These are phyloP conservation scores for Pegoplata infirma DNA, from an alignment of 2,888 invertebrate species.

Conservation along the genomic window DNA sequence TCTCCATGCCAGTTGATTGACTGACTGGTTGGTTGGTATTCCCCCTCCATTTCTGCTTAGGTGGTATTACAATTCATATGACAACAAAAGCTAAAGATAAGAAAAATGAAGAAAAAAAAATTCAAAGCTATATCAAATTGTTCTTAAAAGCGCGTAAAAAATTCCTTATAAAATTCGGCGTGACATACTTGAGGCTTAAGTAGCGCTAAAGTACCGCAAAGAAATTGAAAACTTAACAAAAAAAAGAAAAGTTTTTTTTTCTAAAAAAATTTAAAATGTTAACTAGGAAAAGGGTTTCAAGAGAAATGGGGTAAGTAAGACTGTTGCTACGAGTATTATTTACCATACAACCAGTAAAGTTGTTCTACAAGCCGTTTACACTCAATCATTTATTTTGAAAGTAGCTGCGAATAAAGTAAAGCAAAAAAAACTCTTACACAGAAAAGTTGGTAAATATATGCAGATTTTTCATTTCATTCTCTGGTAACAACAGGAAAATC, in stretches of 20 bases:
- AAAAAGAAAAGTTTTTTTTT: conserved; percentile 61
- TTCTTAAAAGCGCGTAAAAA: conserved; percentile 16
- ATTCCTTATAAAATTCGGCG: conserved; percentile 66
- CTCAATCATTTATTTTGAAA: conserved; percentile 62
- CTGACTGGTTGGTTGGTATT: not conserved
- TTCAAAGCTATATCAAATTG: conserved; percentile 32
- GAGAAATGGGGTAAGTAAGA: conserved; percentile 55
- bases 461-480: conserved; percentile 65
- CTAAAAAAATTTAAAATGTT: conserved; percentile 9
- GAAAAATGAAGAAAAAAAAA: not conserved
- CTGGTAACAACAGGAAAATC: conserved; percentile 58
- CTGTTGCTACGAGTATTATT: conserved; percentile 33
- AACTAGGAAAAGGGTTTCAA: conserved; percentile 18
- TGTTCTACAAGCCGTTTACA: conserved; percentile 61
- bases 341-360: conserved; percentile 36
- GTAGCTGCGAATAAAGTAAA: not conserved
- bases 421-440: conserved; percentile 38
- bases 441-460: conserved; percentile 65
- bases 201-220: conserved; percentile 66
- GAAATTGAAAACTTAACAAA: conserved; percentile 60
- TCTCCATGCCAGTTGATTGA: not conserved
- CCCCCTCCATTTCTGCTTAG: not conserved
- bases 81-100: conserved; percentile 50
- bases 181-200: conserved; percentile 73
- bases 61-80: conserved; percentile 42